These are phyloP conservation scores for Antheraea yamamai DNA, from an alignment of 2,888 invertebrate species.

Conservation along the genomic window DNA sequence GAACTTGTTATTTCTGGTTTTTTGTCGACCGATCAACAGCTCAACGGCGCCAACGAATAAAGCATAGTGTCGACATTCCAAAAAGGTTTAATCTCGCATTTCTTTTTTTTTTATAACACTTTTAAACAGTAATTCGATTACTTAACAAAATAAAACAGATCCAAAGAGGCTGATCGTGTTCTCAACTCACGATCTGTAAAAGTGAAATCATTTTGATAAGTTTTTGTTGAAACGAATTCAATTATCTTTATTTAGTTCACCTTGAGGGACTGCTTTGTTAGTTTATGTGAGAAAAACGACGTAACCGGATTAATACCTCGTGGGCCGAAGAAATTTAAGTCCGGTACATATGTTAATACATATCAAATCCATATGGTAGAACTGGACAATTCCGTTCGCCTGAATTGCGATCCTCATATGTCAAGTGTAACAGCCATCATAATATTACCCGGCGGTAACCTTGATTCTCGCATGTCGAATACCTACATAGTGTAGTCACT, in stretches of 20 bases:
- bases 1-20: background rate
- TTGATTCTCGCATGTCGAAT: too few species aligned
- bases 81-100: background rate
- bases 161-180: slow-evolving; percentile 1
- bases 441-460: too few species aligned
- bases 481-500: too few species aligned
- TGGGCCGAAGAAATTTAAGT: background rate
- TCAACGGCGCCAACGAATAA: background rate
- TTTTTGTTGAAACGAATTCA: slow-evolving; percentile 7
- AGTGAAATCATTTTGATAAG: slow-evolving; percentile 12
- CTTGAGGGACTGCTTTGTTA: background rate
- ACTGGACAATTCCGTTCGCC: too few species aligned
- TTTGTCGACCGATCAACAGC: background rate
- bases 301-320: background rate
- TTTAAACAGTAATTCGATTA: slow-evolving; percentile 11
- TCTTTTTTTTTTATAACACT: slow-evolving; percentile 6
- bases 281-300: background rate
- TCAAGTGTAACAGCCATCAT: too few species aligned
- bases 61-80: background rate
- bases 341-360: background rate
- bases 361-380: too few species aligned
- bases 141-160: slow-evolving; percentile 3
- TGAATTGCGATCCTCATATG: too few species aligned
- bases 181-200: slow-evolving; percentile 7
- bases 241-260: background rate